Evolutionary conservation across 2,888 invertebrate species (phyloP).

Genomic region (Rambutsinella grinnellia): DNA sequence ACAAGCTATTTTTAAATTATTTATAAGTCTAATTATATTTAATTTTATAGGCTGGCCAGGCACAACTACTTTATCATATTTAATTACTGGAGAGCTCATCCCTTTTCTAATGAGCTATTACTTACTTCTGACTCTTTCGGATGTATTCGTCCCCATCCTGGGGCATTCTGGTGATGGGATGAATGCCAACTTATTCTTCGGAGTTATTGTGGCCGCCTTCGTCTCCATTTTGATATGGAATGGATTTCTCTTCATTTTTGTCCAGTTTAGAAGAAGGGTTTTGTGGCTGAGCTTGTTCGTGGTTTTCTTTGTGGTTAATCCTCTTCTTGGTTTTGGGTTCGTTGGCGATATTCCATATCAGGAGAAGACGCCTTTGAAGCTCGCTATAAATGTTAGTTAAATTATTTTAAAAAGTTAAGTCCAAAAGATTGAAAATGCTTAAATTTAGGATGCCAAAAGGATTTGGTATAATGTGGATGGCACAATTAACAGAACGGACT

Average conservation of each 20-base stretch:
- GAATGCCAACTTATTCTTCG: constrained; percentile 63
- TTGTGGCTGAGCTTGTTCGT: constrained; percentile 45
- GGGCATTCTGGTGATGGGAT: constrained; percentile 61
- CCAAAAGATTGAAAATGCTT: not conserved
- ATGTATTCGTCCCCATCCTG: constrained; percentile 64
- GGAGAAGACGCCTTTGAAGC: constrained; percentile 64
- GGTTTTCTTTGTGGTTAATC: constrained; percentile 56
- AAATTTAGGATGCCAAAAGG: constrained; percentile 60
- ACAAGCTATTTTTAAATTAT: no score
- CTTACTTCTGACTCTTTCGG: constrained; percentile 51
- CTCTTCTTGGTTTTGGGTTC: constrained; percentile 60
- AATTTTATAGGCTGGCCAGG: constrained; percentile 46
- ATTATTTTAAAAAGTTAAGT: not conserved
- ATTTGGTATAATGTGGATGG: constrained; percentile 55
- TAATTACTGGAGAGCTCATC: constrained; percentile 60
- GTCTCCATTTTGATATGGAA: constrained; percentile 52
- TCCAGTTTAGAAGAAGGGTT: constrained; percentile 44
- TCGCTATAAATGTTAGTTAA: constrained; percentile 59
- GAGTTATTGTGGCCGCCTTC: constrained; percentile 50
- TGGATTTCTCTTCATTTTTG: constrained; percentile 61
- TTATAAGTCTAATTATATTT: not conserved
- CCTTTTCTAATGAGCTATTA: constrained; percentile 59
- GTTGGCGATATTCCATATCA: constrained; percentile 64
- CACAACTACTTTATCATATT: constrained; percentile 51
- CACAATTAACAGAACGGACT: constrained; percentile 47